Evolutionary conservation across 2,888 invertebrate species (phyloP).

Genomic region (Clanis bilineata): DNA sequence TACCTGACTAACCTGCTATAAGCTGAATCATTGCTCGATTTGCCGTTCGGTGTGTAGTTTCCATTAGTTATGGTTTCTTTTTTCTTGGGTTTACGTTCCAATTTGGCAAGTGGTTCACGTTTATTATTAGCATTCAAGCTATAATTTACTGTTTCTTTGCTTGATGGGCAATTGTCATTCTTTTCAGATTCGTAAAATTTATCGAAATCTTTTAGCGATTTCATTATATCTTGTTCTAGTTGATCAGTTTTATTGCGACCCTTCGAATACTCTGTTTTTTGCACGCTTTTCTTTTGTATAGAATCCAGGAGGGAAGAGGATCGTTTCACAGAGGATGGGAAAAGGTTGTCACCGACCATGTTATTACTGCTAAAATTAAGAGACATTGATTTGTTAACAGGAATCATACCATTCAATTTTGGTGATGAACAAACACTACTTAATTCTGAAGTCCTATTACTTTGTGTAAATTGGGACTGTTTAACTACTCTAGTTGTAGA

Average conservation of each 20-base stretch:
- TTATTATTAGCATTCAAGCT: conserved; percentile 46
- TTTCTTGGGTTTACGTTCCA: conserved; percentile 63
- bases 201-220: conserved; percentile 77
- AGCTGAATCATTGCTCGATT: conserved; percentile 86
- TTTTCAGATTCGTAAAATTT: conserved; percentile 73
- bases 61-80: conserved; percentile 56
- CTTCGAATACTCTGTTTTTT: conserved; percentile 61
- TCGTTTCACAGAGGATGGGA: conserved; percentile 79
- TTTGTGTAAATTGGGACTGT: conserved; percentile 59
- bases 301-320: conserved; percentile 82
- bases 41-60: conserved; percentile 67
- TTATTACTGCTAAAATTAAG: conserved; percentile 82
- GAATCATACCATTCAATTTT: conserved; percentile 64
- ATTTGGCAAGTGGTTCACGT: conserved; percentile 53
- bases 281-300: conserved; percentile 65
- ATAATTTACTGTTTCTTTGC: conserved; percentile 49
- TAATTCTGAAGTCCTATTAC: conserved; percentile 56
- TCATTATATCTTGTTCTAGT: conserved; percentile 75
- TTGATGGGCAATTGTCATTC: conserved; percentile 49
- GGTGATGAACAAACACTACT: conserved; percentile 64
- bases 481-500: conserved; percentile 74
- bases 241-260: conserved; percentile 72
- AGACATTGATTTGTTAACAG: conserved; percentile 79
- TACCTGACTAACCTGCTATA: conserved; percentile 90
- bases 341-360: conserved; percentile 70